Base-by-base conservation (phyloP, 2,888 invertebrate species). In the Andrena camellia region DNA sequence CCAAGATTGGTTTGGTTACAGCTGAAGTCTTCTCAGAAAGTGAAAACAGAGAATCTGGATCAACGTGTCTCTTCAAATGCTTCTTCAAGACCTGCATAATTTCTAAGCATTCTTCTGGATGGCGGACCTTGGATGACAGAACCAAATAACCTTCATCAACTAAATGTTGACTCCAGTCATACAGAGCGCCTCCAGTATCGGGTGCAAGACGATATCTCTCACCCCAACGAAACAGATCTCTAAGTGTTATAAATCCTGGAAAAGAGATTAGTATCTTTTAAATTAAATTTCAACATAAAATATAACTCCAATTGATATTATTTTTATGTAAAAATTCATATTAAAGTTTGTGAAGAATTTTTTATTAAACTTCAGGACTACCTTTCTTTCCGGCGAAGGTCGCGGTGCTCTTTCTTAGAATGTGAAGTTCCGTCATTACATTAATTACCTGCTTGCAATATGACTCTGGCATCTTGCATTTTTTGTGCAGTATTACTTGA, bases 171-270 rank as follows among this genome's bases (percentile, higher is more conserved):
- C 98, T 98, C 99, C 99, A 99, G 94, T 99, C 99, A 91, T 98
- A 98, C 88, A 97, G 97, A 52, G 93, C 94, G 54, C 95, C 95
- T 7, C 95, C 94, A 7, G 96, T 94, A 4, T 96, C 93, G 3
- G 95, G 94, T 2, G 97, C 97, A 33, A 96, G 95, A 79, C 97
- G 96, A 94, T 99, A 99, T 26, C 99, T 95, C 93, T 99, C 98
- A 0, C 98, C 99, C 99, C 99, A 99, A 75, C 99, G 96, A 93
- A 99, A 99, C 29, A 99, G 95, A 94, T 99, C 99, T 91, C 99
- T 95, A 57, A 99, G 94, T 0, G 99, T 99, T 86, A 99, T 99
- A 91, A 98, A 99, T 57, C 88, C 83, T 84, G 29, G 4, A n/a
- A 26, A 60, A 66, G 7, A 96, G 95, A 59, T 48, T 0, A 17